These are phyloP conservation scores for Hypanus sabinus DNA, from an alignment of 2,113 vertebrate genomes.

Conservation along the genomic window DNA sequence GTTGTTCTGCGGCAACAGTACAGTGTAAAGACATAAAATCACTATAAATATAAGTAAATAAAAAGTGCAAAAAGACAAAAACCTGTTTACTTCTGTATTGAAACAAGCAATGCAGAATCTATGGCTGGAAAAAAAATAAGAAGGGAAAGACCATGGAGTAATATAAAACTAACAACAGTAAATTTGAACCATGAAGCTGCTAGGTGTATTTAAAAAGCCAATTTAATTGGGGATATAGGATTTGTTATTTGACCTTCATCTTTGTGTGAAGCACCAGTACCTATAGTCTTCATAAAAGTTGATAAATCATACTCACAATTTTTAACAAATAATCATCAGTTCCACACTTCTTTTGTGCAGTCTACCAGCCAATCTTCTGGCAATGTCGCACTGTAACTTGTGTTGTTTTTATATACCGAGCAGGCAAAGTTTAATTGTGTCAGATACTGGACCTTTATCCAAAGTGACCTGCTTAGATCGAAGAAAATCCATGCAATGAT, in stretches of 20 bases:
- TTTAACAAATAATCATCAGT: too few species aligned
- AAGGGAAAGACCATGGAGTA: too few species aligned
- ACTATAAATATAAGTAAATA: too few species aligned
- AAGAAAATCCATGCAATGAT: background rate
- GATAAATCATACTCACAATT: background rate
- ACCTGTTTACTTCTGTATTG: too few species aligned
- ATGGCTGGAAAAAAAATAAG: too few species aligned
- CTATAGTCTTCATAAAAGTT: background rate
- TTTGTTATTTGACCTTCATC: background rate
- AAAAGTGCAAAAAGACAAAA: too few species aligned
- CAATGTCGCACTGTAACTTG: background rate
- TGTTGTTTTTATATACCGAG: background rate
- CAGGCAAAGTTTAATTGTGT: background rate
- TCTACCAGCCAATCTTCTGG: background rate
- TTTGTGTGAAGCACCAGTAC: background rate
- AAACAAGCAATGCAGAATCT: too few species aligned
- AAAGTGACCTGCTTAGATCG: constrained; percentile 5
- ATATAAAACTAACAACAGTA: constrained; percentile 6
- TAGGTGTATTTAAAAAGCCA: too few species aligned
- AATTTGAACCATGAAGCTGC: background rate
- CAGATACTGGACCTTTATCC: background rate
- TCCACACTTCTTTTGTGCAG: background rate
- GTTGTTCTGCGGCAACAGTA: too few species aligned
- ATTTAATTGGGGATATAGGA: background rate
- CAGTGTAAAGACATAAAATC: too few species aligned